Base-by-base conservation (phyloP, 2,113 vertebrate species). In the Aegotheles bennettii region DNA sequence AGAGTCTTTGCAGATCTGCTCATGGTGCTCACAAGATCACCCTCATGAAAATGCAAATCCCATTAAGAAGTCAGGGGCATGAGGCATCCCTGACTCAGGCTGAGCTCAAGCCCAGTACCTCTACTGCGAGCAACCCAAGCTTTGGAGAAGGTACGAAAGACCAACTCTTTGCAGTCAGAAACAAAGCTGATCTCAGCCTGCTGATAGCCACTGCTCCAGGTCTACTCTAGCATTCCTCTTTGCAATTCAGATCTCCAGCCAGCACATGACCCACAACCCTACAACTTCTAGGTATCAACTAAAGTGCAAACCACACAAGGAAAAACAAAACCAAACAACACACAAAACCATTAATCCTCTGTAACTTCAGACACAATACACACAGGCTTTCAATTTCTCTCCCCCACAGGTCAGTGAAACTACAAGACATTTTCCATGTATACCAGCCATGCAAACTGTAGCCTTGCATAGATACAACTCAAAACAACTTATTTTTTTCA, bases 21-120 rank as follows among this genome's bases (percentile, higher is more conserved):
- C 13, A 16, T 3, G 3, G 5, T 15, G 21, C 13, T 43, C n/a
- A 42, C 11, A 24, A 13, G 6, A 10, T 11, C 7, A 5, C 20
- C 13, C 40, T 29, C 12, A 18, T 16, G 28, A 69, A 14, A 40
- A 0, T 0, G 0, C 3, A 33, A 33, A 63, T 19, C 20, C 61
- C 51, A 17, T 20, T 38, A 5, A 67, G 31, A 23, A 57, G 11
- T 4, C 63, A 51, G 20, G 21, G 16, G 45, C 15, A 8, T 1
- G 0, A 35, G 26, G 2, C 43, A 4, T 17, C 7, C 8, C 19
- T 48, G 20, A 14, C 17, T 64, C 51, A n/a, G 54, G 20, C 7
- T 31, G 56, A 60, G 24, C 16, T 20, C 21, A n/a, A 79, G 56
- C 6, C 17, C 47, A 85, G 13, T 5, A 54, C 8, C 47, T 42